phyloP scores from a whole-genome alignment of 1,140 invertebrate genomes.

The Cydia strobilella region DNA sequence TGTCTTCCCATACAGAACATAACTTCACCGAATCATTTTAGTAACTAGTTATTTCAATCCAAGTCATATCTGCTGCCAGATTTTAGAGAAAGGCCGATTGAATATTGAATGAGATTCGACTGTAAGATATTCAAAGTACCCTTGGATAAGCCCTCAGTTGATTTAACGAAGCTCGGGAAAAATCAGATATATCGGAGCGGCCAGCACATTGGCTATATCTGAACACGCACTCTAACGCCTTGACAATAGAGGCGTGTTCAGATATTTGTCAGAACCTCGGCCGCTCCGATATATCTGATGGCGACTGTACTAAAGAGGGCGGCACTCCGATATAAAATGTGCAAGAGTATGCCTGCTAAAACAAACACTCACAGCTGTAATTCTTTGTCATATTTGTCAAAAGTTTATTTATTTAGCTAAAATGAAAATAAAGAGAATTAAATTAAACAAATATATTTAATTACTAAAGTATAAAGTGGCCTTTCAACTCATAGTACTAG shows the following conservation, averaged over 20 bases:
- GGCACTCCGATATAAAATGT: conserved; percentile 18
- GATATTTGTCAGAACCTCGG: no score
- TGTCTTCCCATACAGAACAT: no score
- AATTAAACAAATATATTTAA: no score
- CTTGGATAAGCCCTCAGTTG: conserved; percentile 27
- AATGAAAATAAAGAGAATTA: not conserved
- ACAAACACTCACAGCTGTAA: conserved; percentile 7
- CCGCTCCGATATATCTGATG: no score
- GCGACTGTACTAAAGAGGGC: conserved; percentile 19
- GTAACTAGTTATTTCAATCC: not conserved
- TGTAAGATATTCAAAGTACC: conserved; percentile 28
- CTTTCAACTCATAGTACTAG: no score
- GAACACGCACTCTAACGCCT: no score
- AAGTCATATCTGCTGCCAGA: not conserved
- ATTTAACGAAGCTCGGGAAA: conserved; percentile 22
- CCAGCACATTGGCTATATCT: no score
- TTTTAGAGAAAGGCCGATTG: conserved; percentile 18
- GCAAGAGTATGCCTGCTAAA: not conserved
- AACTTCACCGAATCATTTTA: no score
- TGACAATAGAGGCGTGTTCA: no score
- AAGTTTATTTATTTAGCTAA: not conserved
- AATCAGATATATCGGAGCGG: no score
- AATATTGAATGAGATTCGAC: conserved; percentile 22
- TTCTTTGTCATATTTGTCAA: not conserved
- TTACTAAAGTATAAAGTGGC: no score